Conservation (phyloP, 2,888 invertebrate species). For the Penaeus monodon region DNA sequence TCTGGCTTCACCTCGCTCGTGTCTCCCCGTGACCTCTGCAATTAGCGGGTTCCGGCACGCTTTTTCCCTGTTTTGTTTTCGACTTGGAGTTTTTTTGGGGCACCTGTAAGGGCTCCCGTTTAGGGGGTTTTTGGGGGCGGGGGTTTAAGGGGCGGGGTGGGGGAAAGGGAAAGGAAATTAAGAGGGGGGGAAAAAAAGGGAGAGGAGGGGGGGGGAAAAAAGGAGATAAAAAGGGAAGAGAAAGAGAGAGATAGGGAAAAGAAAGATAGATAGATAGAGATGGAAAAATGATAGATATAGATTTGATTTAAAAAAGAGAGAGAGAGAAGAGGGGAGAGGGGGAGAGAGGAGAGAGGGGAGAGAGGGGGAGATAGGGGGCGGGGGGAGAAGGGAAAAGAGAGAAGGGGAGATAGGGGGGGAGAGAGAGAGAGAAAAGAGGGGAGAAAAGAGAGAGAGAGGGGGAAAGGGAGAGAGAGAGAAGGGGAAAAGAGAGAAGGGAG, state of each 20-base stretch:
- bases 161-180: background rate
- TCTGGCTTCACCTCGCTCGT: too few relatives aligned
- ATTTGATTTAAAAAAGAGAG: too few relatives aligned
- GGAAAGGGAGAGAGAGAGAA: too few relatives aligned
- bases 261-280: too few relatives aligned
- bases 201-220: background rate
- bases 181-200: background rate
- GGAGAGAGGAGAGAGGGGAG: background rate
- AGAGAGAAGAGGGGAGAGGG: background rate
- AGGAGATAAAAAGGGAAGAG: background rate
- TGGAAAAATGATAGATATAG: too few relatives aligned
- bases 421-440: background rate
- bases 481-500: too few relatives aligned
- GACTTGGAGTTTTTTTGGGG: too few relatives aligned
- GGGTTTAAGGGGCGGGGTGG: background rate
- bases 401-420: background rate
- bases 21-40: too few relatives aligned
- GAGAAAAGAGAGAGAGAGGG: background rate
- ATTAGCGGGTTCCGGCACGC: too few relatives aligned
- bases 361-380: background rate
- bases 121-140: background rate
- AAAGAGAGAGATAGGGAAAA: background rate
- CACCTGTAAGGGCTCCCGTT: too few relatives aligned
- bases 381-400: background rate
- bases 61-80: too few relatives aligned